A percentile compares a stretch with the other conserved stretches of the same genome.
Evolutionary conservation across 2,888 invertebrate species (phyloP).

Genomic region (Amphipyra tragopoginis): DNA sequence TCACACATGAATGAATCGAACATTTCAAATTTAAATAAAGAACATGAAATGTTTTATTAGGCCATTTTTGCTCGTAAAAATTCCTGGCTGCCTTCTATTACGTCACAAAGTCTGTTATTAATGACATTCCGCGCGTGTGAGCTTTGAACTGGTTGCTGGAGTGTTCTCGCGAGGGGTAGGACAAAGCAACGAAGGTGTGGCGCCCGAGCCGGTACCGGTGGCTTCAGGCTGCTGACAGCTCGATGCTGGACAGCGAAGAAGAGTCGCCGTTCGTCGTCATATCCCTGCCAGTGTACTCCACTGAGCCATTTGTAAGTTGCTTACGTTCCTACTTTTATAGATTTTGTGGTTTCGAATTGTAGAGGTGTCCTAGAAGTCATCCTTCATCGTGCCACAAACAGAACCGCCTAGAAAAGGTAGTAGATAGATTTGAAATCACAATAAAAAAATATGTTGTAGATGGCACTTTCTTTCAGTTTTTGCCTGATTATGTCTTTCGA

Average conservation of each 20-base stretch:
- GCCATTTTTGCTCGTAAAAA: slow-evolving; percentile 23
- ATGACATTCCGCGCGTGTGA: slow-evolving; percentile 15
- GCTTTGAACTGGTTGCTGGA: slow-evolving; percentile 4
- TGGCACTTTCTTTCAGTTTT: too few relatives aligned
- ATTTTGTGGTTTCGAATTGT: too few relatives aligned
- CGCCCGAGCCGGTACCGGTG: slow-evolving; percentile 84
- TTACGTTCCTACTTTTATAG: background rate
- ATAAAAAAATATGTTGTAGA: too few relatives aligned
- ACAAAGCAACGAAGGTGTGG: slow-evolving; percentile 80
- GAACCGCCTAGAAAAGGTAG: too few relatives aligned
- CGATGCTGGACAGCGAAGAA: slow-evolving; percentile 91
- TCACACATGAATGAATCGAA: slow-evolving; percentile 14
- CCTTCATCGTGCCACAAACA: too few relatives aligned
- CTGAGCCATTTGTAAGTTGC: slow-evolving; percentile 81
- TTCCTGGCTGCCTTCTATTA: slow-evolving; percentile 9
- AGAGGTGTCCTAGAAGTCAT: too few relatives aligned
- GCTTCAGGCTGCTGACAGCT: slow-evolving; percentile 81
- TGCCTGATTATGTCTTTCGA: too few relatives aligned
- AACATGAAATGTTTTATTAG: slow-evolving; percentile 46
- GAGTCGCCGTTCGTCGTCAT: slow-evolving; percentile 91
- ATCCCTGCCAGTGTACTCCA: slow-evolving; percentile 91
- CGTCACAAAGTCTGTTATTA: slow-evolving; percentile 12
- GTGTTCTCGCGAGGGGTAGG: slow-evolving; percentile 24
- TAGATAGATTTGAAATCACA: too few relatives aligned
- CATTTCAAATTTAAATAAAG: slow-evolving; percentile 7